Conservation (phyloP, 2,113 vertebrate species). For the Meles meles region DNA sequence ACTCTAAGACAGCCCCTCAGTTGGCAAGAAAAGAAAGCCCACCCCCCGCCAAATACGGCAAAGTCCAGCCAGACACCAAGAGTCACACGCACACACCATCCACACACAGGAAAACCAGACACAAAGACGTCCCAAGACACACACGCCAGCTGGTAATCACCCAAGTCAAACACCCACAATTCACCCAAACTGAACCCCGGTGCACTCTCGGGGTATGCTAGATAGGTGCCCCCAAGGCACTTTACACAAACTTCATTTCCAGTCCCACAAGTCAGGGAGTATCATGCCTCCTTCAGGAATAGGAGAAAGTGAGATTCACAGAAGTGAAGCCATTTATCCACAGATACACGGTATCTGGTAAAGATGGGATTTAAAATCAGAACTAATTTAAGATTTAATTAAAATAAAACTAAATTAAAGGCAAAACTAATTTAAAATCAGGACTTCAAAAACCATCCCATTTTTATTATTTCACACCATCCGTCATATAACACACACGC, state of each 20-base stretch:
- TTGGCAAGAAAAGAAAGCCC: background rate
- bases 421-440: background rate
- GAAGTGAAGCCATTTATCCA: background rate
- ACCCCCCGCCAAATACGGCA: background rate
- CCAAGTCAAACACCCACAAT: background rate
- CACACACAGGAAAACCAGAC: background rate
- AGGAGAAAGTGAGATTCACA: background rate
- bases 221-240: background rate
- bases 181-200: background rate
- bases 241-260: fast-evolving
- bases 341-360: background rate
- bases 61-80: background rate
- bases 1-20: background rate
- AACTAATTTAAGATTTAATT: background rate
- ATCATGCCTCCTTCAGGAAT: too few species aligned
- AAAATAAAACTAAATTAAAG: background rate
- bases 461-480: background rate
- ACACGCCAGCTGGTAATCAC: background rate
- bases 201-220: background rate
- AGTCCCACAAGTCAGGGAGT: background rate
- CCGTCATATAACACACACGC: background rate
- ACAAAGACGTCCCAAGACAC: background rate
- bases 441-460: background rate
- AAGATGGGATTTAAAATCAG: background rate
- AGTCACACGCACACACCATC: background rate